A percentile compares a stretch with the other conserved stretches of the same genome.
phyloP scores from a whole-genome alignment of 1,140 invertebrate genomes.

The Danaus melanippus region DNA sequence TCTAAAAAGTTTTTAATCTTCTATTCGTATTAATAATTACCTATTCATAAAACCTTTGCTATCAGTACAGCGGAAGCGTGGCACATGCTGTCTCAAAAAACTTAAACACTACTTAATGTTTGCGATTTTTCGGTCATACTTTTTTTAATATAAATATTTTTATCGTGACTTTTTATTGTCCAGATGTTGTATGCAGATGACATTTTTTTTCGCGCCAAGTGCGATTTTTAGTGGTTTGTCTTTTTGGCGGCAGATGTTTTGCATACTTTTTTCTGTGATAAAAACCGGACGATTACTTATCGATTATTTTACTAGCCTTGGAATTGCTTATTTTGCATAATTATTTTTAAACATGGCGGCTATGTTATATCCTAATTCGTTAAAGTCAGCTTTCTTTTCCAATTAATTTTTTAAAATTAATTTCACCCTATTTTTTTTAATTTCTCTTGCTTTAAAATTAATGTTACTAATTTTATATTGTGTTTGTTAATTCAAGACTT shows the following conservation, averaged over 20 bases:
- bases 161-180: constrained; percentile 53
- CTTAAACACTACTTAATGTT: constrained; percentile 45
- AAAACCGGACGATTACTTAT: no score
- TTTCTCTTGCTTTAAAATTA: no score
- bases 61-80: constrained; percentile 43
- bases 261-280: constrained; percentile 12
- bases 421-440: no score
- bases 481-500: constrained; percentile 1
- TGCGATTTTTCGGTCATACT: constrained; percentile 58
- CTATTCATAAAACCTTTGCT: no score
- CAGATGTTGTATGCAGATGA: constrained; percentile 70
- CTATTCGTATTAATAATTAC: no score
- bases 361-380: no score
- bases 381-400: no score
- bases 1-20: no score
- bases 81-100: constrained; percentile 57
- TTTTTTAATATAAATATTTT: constrained; percentile 33
- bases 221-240: constrained; percentile 65
- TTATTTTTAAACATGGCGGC: no score
- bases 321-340: no score
- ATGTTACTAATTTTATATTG: not conserved
- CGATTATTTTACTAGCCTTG: no score
- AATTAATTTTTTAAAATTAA: no score
- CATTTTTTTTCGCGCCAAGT: constrained; percentile 48
- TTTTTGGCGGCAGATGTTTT: constrained; percentile 62